Conservation (phyloP, 2,113 vertebrate species). For the Callopanchax toddi region DNA sequence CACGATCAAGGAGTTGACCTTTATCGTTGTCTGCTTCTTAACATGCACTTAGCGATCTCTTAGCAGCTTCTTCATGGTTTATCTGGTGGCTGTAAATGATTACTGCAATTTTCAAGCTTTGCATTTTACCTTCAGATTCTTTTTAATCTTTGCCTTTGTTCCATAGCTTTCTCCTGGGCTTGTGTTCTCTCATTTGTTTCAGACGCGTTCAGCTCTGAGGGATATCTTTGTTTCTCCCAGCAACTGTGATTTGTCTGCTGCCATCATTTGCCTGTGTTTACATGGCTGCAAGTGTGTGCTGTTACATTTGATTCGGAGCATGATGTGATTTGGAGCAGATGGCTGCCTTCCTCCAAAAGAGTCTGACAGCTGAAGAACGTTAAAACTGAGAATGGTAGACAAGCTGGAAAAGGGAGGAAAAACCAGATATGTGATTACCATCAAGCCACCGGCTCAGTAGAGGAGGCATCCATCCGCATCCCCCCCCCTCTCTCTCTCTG, state of each 20-base stretch:
- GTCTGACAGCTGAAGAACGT: slow-evolving; percentile 59
- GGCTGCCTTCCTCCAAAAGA: slow-evolving; percentile 53
- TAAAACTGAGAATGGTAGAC: slow-evolving; percentile 58
- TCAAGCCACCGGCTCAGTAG: slow-evolving; percentile 53
- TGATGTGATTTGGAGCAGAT: slow-evolving; percentile 67
- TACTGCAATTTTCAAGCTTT: slow-evolving; percentile 1
- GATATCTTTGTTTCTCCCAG: slow-evolving; percentile 51
- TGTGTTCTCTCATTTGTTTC: slow-evolving; percentile 32
- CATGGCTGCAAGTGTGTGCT: slow-evolving; percentile 45
- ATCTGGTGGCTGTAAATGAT: background rate
- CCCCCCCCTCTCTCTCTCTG: slow-evolving; percentile 21
- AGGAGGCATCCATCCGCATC: slow-evolving; percentile 58
- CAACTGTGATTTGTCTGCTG: slow-evolving; percentile 40
- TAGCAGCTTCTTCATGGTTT: slow-evolving; percentile 2
- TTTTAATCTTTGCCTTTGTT: slow-evolving; percentile 2
- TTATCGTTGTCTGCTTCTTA: slow-evolving; percentile 30
- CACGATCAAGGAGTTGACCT: slow-evolving; percentile 59
- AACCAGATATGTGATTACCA: slow-evolving; percentile 55
- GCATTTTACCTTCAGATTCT: background rate
- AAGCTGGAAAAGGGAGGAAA: slow-evolving; percentile 46
- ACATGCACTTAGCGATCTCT: slow-evolving; percentile 30
- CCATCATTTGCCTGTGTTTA: slow-evolving; percentile 57
- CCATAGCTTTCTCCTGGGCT: slow-evolving; percentile 4
- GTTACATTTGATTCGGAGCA: slow-evolving; percentile 54
- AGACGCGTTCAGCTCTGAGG: slow-evolving; percentile 36